These are phyloP conservation scores for Premnoplex brunnescens DNA, from an alignment of 2,797 vertebrate genomes.

Conservation along the genomic window DNA sequence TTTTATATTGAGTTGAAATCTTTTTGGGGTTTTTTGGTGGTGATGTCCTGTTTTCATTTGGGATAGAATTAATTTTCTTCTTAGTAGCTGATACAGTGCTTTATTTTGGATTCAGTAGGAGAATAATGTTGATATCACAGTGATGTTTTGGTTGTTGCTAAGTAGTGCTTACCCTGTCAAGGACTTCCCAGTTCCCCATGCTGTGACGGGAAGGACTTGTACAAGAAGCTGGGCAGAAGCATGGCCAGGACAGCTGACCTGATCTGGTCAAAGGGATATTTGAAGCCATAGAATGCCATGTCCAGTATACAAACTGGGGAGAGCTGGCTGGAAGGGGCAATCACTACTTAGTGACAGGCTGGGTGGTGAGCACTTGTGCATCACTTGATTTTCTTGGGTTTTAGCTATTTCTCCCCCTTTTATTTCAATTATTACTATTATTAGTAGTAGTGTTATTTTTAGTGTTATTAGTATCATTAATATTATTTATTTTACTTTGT, in stretches of 20 bases:
- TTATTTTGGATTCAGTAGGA: neutral
- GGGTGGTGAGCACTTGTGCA: neutral
- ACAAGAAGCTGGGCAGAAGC: neutral
- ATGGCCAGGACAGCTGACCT: neutral
- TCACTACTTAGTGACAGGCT: accelerated
- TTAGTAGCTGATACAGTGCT: neutral
- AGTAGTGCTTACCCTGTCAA: neutral
- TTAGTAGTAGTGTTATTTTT: neutral
- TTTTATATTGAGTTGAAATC: neutral
- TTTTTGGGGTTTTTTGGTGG: neutral
- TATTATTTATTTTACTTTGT: neutral
- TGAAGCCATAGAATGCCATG: too few relatives aligned
- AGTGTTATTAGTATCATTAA: neutral
- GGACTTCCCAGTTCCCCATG: neutral
- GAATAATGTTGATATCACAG: neutral
- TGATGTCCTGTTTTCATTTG: accelerated
- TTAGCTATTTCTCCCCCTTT: neutral
- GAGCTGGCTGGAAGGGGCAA: neutral
- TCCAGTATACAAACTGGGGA: neutral
- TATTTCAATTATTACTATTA: neutral
- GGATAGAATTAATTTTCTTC: neutral
- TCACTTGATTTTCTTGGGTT: neutral
- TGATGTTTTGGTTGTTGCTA: neutral
- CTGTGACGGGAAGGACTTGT: neutral
- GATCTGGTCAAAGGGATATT: neutral